Percentiles rank a stretch among this genome's conserved stretches.
Conservation (phyloP, 2,113 vertebrate species). For the Ondatra zibethicus region DNA sequence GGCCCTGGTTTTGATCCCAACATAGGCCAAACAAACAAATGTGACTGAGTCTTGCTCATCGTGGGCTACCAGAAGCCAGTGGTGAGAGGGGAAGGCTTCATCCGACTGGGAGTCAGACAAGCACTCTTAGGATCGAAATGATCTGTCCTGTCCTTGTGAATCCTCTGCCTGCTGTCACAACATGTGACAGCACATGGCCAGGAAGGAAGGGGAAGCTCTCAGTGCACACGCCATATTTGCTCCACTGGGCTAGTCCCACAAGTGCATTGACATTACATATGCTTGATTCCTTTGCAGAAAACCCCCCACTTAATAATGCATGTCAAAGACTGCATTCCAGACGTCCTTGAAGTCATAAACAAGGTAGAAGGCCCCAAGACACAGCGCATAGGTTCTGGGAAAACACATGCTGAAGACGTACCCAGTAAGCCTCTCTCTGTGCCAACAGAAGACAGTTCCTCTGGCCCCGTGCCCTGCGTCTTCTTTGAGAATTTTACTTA, state of each 20-base stretch:
- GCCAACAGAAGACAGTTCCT: constrained; percentile 11
- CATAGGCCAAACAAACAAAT: too few species aligned
- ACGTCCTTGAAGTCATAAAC: constrained; percentile 77
- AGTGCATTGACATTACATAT: not conserved
- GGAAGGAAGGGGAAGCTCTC: not conserved
- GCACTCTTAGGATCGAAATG: not conserved
- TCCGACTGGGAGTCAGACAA: not conserved
- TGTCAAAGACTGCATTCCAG: constrained; percentile 77
- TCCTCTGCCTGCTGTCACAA: not conserved
- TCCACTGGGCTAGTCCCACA: not conserved
- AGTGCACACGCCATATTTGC: not conserved
- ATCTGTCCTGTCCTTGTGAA: not conserved
- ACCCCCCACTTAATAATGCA: constrained; percentile 76
- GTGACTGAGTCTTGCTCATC: not conserved
- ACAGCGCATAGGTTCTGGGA: not conserved
- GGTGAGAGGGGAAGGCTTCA: not conserved
- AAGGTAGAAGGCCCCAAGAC: constrained; percentile 60
- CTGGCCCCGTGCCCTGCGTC: constrained; percentile 2
- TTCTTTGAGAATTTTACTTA: constrained; percentile 87
- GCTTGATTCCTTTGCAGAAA: constrained; percentile 68
- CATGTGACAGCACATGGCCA: not conserved
- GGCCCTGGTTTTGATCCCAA: not conserved
- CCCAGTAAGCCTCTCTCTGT: not conserved
- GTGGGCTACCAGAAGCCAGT: not conserved
- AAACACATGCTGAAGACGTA: not conserved